A percentile compares a stretch with the other conserved stretches of the same genome.
Evolutionary conservation across 2,113 vertebrate species (phyloP).

Genomic region (Caretta caretta): DNA sequence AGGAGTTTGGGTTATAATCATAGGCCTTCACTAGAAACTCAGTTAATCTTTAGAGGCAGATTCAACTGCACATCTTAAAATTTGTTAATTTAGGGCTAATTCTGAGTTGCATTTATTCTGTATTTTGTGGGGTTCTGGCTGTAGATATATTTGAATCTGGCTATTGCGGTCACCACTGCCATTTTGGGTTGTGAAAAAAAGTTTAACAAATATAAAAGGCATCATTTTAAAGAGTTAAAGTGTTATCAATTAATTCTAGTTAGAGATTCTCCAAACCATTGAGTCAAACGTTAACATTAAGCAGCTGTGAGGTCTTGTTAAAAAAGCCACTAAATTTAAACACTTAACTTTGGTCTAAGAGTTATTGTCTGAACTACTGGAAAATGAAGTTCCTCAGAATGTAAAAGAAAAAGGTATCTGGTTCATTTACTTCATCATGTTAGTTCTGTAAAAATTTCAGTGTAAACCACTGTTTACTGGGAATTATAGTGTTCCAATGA

Average conservation of each 20-base stretch:
- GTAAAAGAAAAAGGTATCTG: not conserved
- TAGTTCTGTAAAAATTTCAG: not conserved
- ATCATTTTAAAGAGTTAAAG: not conserved
- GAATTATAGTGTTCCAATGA: not conserved
- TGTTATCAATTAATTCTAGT: not conserved
- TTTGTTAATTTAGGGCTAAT: not conserved
- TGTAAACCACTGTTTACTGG: rapidly evolving
- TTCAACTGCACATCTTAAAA: not conserved
- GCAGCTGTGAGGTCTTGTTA: not conserved
- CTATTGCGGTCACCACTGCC: constrained; percentile 6
- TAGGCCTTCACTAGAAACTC: not conserved
- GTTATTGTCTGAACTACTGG: not conserved
- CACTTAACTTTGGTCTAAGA: not conserved
- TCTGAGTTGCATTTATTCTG: not conserved
- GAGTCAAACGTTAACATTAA: not conserved
- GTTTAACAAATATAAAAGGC: too few species aligned
- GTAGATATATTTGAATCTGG: not conserved
- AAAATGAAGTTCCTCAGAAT: not conserved
- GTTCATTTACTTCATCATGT: not conserved
- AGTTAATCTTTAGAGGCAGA: not conserved
- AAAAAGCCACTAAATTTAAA: not conserved
- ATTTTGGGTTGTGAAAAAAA: constrained; percentile 19
- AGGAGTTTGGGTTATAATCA: not conserved
- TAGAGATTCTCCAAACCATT: not conserved
- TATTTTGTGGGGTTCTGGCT: not conserved